phyloP scores from a whole-genome alignment of 2,888 invertebrate species.

The Brassicogethes aeneus region DNA sequence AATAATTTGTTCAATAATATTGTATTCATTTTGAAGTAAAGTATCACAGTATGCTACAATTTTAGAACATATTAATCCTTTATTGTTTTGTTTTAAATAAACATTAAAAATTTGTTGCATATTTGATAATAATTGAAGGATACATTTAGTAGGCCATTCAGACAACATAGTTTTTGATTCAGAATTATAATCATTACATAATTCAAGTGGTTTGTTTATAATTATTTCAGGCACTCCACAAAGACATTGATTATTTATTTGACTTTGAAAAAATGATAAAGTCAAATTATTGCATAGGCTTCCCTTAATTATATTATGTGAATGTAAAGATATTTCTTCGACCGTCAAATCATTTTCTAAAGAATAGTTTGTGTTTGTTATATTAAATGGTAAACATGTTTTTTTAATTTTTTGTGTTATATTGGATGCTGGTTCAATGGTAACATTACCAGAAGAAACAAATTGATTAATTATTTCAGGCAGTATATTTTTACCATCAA shows the following conservation, averaged over 20 bases:
- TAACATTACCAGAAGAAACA: slow-evolving; percentile 15
- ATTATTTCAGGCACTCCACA: slow-evolving; percentile 66
- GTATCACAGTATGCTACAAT: slow-evolving; percentile 74
- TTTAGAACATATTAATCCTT: slow-evolving; percentile 72
- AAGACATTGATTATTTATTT: slow-evolving; percentile 66
- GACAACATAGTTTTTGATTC: slow-evolving; percentile 46
- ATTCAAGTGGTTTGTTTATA: slow-evolving; percentile 62
- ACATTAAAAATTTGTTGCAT: slow-evolving; percentile 77
- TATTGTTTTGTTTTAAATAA: slow-evolving; percentile 74
- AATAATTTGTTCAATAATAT: slow-evolving; percentile 76
- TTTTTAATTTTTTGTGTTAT: slow-evolving; percentile 12
- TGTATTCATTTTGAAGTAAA: slow-evolving; percentile 70
- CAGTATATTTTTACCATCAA: slow-evolving; percentile 20
- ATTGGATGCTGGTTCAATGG: slow-evolving; percentile 27
- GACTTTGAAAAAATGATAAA: slow-evolving; percentile 51
- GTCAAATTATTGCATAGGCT: slow-evolving; percentile 9
- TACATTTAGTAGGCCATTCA: slow-evolving; percentile 57
- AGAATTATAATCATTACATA: slow-evolving; percentile 44
- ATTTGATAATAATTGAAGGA: slow-evolving; percentile 72
- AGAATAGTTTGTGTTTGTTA: not conserved
- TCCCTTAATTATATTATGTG: too few species aligned
- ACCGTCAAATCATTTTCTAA: slow-evolving; percentile 4
- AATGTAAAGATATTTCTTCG: too few species aligned
- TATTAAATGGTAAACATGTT: not conserved
- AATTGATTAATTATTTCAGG: too few species aligned